A percentile compares a stretch with the other conserved stretches of the same genome.
phyloP scores from a whole-genome alignment of 2,797 vertebrate species.

The Manis crassicaudata region DNA sequence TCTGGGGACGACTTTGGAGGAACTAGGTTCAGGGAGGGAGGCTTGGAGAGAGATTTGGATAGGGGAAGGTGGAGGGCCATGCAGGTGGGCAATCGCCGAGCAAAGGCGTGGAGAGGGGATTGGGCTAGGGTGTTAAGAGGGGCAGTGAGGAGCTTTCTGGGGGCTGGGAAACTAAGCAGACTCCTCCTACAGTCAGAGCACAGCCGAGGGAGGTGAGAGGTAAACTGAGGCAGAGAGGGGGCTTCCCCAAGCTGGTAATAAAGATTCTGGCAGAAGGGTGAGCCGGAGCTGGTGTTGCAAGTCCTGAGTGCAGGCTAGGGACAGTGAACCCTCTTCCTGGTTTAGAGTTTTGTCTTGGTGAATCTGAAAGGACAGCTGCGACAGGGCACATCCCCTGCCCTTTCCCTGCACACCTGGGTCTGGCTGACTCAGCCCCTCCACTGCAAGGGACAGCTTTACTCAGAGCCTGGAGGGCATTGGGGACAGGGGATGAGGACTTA shows the following conservation, averaged over 20 bases:
- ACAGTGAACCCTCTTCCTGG: background rate
- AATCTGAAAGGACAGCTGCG: background rate
- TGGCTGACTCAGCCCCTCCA: background rate
- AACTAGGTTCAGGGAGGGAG: background rate
- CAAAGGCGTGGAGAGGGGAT: background rate
- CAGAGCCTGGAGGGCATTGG: background rate
- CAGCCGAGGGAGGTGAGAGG: background rate
- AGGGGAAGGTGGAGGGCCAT: accelerated
- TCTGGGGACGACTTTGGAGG: background rate
- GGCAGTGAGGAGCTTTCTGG: background rate
- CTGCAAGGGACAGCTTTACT: background rate
- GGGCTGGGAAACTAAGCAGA: background rate
- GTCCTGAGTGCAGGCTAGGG: background rate
- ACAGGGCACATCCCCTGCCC: background rate
- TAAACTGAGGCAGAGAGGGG: background rate
- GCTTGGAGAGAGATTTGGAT: background rate
- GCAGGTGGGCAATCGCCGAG: background rate
- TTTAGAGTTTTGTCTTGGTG: background rate
- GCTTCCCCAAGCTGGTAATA: background rate
- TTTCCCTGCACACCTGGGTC: background rate
- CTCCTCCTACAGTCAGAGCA: background rate
- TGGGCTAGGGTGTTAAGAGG: background rate
- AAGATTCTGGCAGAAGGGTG: background rate
- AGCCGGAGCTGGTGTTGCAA: background rate
- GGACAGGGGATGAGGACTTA: too few species aligned